Percentiles rank a stretch among this genome's conserved stretches.
Conservation (phyloP, 1,140 invertebrate genomes). For the Penaeus vannamei region DNA sequence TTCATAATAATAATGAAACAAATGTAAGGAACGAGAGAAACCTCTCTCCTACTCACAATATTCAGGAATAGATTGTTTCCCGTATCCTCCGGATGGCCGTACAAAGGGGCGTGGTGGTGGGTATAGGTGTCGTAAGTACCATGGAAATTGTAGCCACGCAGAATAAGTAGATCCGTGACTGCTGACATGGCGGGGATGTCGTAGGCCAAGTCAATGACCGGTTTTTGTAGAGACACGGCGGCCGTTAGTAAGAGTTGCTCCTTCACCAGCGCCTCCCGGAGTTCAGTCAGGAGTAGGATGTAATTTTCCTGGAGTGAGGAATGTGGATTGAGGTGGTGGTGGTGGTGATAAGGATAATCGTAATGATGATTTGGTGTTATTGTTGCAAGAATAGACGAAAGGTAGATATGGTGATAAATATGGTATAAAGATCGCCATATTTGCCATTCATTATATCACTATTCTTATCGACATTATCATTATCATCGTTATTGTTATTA, state of each 20-base stretch:
- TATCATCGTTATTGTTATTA: too few species aligned
- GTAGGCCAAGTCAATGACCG: constrained; percentile 72
- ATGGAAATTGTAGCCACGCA: constrained; percentile 74
- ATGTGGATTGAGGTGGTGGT: too few species aligned
- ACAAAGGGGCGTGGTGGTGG: constrained; percentile 73
- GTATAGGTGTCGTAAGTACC: constrained; percentile 70
- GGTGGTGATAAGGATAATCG: fast-evolving
- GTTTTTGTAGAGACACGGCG: constrained; percentile 75
- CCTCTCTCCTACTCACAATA: constrained; percentile 71
- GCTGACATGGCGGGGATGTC: constrained; percentile 72
- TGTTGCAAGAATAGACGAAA: too few species aligned
- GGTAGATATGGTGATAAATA: too few species aligned
- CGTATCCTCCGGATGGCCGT: constrained; percentile 61
- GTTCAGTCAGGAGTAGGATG: constrained; percentile 18
- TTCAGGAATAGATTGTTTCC: constrained; percentile 72
- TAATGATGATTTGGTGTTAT: too few species aligned
- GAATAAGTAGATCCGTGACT: constrained; percentile 73
- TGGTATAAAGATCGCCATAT: too few species aligned
- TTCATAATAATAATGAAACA: too few species aligned
- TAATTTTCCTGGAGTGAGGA: constrained; percentile 12
- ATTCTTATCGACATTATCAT: too few species aligned
- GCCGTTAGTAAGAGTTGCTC: constrained; percentile 73
- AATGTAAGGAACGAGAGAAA: too few species aligned
- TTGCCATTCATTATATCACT: too few species aligned
- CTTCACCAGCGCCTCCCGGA: constrained; percentile 8